A percentile compares a stretch with the other conserved stretches of the same genome.
Evolutionary conservation across 2,797 vertebrate species (phyloP).

Genomic region (Pygocentrus nattereri): DNA sequence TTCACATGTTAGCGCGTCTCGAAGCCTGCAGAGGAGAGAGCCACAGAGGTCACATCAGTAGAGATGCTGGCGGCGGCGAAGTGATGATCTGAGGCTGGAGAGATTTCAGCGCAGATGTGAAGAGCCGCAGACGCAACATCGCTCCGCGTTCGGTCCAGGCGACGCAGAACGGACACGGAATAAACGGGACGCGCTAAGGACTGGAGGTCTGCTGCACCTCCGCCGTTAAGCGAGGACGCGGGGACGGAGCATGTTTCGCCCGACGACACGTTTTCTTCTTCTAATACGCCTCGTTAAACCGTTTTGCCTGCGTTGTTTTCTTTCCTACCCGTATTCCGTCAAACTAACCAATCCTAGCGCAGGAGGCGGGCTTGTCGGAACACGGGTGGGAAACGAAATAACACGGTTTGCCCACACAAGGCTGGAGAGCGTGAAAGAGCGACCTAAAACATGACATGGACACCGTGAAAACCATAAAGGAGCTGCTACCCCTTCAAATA

Average conservation of each 20-base stretch:
- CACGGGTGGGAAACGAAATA: not conserved
- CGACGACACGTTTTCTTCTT: conserved; percentile 50
- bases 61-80: not conserved
- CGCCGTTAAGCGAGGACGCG: not conserved
- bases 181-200: not conserved
- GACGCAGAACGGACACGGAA: not conserved
- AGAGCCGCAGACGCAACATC: conserved; percentile 61
- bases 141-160: conserved; percentile 49
- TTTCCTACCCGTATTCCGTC: not conserved
- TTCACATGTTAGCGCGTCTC: conserved; percentile 4
- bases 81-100: conserved; percentile 6
- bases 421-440: conserved; percentile 41
- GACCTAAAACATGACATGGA: conserved; percentile 66
- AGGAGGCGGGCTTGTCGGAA: not conserved
- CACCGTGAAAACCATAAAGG: not conserved
- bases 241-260: not conserved
- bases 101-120: conserved; percentile 27
- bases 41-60: conserved; percentile 1
- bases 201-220: not conserved
- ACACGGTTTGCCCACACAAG: conserved; percentile 32
- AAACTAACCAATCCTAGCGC: not conserved
- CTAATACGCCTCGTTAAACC: conserved; percentile 55
- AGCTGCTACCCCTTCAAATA: not conserved
- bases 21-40: not conserved
- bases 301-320: conserved; percentile 34